Evolutionary conservation across 2,113 vertebrate species (phyloP).

Genomic region (Candoia aspera): DNA sequence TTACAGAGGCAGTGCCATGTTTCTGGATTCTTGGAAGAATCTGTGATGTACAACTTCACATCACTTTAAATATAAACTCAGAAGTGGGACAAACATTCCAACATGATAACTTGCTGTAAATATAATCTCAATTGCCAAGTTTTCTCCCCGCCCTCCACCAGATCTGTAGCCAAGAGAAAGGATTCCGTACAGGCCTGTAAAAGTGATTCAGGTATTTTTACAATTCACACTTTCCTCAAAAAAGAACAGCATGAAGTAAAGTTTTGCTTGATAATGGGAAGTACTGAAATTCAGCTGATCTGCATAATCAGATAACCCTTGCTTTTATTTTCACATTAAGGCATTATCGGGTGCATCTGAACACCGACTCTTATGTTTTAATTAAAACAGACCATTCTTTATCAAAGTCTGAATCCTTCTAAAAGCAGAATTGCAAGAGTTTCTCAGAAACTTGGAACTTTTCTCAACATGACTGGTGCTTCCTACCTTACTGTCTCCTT

Average conservation of each 20-base stretch:
- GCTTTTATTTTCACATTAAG: slow-evolving; percentile 66
- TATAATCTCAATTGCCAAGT: slow-evolving; percentile 31
- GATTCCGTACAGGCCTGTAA: slow-evolving; percentile 60
- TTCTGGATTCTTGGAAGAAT: slow-evolving; percentile 44
- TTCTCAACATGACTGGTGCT: slow-evolving; percentile 76
- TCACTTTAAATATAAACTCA: slow-evolving; percentile 27
- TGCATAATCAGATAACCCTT: slow-evolving; percentile 67
- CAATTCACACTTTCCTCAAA: slow-evolving; percentile 28
- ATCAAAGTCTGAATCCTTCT: slow-evolving; percentile 63
- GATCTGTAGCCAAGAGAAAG: slow-evolving; percentile 58
- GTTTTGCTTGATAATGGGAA: slow-evolving; percentile 47
- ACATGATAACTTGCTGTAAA: slow-evolving; percentile 53
- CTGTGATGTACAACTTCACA: slow-evolving; percentile 49
- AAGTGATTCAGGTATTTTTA: slow-evolving; percentile 43
- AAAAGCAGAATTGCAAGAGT: slow-evolving; percentile 65
- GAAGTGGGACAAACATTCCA: slow-evolving; percentile 47
- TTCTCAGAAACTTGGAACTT: slow-evolving; percentile 63
- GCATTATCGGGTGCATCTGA: slow-evolving; percentile 67
- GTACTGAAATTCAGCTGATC: slow-evolving; percentile 59
- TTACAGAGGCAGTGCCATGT: slow-evolving; percentile 52
- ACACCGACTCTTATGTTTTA: slow-evolving; percentile 63
- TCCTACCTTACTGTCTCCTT: slow-evolving; percentile 71
- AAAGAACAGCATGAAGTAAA: slow-evolving; percentile 34
- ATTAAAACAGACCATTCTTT: slow-evolving; percentile 63
- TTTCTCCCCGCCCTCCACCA: slow-evolving; percentile 26